phyloP scores from a whole-genome alignment of 2,888 invertebrate species.

The Nomada ferruginata region DNA sequence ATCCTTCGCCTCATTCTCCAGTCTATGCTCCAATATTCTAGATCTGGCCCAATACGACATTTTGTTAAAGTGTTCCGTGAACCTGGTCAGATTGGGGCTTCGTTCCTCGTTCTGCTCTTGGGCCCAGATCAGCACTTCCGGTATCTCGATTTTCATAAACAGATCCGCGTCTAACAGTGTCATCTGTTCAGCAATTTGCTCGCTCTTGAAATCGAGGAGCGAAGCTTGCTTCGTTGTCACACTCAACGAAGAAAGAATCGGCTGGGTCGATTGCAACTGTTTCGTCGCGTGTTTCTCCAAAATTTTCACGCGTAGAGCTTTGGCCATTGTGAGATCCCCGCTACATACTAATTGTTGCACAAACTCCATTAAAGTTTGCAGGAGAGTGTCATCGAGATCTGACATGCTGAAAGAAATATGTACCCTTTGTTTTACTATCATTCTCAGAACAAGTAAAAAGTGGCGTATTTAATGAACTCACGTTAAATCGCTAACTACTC shows the following conservation, averaged over 20 bases:
- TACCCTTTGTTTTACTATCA: neutral
- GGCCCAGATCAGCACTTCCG: constrained; percentile 98
- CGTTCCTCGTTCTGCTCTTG: constrained; percentile 98
- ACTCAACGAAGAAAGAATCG: constrained; percentile 85
- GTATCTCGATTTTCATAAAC: constrained; percentile 98
- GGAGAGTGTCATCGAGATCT: constrained; percentile 92
- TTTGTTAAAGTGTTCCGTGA: constrained; percentile 99
- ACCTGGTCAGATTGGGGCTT: constrained; percentile 97
- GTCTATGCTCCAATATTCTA: constrained; percentile 92
- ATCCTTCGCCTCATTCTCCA: constrained; percentile 93
- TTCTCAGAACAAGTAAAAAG: too few relatives aligned
- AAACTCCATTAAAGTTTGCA: constrained; percentile 95
- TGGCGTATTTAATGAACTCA: constrained; percentile 85
- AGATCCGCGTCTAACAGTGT: constrained; percentile 97
- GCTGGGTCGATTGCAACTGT: constrained; percentile 84
- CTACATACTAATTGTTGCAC: constrained; percentile 96
- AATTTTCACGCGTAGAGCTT: constrained; percentile 94
- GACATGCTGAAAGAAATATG: constrained; percentile 87
- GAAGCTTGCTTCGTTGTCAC: constrained; percentile 87
- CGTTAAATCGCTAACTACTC: constrained; percentile 98
- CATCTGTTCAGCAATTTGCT: constrained; percentile 99
- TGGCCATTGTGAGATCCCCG: constrained; percentile 96
- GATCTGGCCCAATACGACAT: constrained; percentile 99
- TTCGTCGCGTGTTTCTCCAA: constrained; percentile 92
- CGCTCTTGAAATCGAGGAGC: constrained; percentile 96